phyloP scores from a whole-genome alignment of 2,888 invertebrate species.

The Eristalis pertinax region DNA sequence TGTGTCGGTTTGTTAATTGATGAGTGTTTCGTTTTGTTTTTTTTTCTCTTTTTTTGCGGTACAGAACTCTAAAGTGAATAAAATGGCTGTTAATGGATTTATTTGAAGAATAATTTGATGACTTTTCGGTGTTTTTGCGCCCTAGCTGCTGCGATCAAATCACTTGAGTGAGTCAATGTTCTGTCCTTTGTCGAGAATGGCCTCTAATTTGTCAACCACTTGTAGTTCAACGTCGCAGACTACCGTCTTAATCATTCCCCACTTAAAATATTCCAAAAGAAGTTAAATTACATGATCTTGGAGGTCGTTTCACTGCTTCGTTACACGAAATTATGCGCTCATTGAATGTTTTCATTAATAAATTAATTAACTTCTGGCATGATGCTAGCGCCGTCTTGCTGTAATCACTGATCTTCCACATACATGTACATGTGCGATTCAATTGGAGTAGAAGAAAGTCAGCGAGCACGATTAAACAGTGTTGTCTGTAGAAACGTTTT shows the following conservation, averaged over 20 bases:
- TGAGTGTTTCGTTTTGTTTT: background rate
- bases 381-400: background rate
- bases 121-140: background rate
- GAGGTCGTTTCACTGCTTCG: background rate
- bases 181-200: background rate
- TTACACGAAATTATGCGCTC: constrained; percentile 11
- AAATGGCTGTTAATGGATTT: background rate
- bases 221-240: background rate
- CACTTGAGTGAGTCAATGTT: background rate
- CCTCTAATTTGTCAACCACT: background rate
- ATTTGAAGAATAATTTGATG: background rate
- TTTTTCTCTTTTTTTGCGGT: background rate
- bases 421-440: background rate
- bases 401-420: constrained; percentile 1
- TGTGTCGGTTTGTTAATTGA: background rate
- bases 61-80: background rate
- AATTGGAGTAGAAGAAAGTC: background rate
- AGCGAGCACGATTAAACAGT: background rate
- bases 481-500: background rate
- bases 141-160: background rate
- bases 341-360: background rate
- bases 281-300: background rate
- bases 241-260: background rate
- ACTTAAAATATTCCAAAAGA: background rate
- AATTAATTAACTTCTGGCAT: constrained; percentile 11